Evolutionary conservation across 2,888 invertebrate species (phyloP).

Genomic region (Labia minor): DNA sequence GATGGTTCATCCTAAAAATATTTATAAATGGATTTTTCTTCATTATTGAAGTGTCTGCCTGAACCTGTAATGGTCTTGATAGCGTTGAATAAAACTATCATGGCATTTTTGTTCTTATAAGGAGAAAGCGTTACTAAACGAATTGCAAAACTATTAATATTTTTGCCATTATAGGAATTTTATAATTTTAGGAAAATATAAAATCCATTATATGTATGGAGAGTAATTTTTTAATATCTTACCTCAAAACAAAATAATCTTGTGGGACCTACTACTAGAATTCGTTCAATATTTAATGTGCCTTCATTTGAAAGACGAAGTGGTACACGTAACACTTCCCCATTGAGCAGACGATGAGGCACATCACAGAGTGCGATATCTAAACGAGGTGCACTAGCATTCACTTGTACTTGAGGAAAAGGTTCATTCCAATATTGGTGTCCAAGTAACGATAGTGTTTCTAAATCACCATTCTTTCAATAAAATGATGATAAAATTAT

Average conservation of each 20-base stretch:
- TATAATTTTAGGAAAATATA: too few species aligned
- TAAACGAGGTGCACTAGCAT: not conserved
- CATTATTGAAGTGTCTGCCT: too few species aligned
- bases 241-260: slow-evolving; percentile 8
- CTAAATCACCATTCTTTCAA: not conserved
- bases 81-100: too few species aligned
- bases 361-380: not conserved
- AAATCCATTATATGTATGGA: too few species aligned
- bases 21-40: too few species aligned
- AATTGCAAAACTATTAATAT: too few species aligned
- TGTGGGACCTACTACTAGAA: not conserved
- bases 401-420: not conserved
- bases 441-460: not conserved
- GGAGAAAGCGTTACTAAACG: too few species aligned
- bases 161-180: too few species aligned
- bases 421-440: not conserved
- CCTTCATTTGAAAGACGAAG: slow-evolving; percentile 1
- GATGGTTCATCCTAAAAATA: not conserved
- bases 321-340: not conserved
- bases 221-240: not conserved
- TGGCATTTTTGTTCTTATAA: too few species aligned
- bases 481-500: not conserved
- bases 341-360: slow-evolving; percentile 5
- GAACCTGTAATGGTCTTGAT: too few species aligned
- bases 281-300: not conserved